Evolutionary conservation across 1,140 invertebrate species (phyloP), one percentile per base, ranked within the genome.

Genomic region (Apolygus lucorum): DNA sequence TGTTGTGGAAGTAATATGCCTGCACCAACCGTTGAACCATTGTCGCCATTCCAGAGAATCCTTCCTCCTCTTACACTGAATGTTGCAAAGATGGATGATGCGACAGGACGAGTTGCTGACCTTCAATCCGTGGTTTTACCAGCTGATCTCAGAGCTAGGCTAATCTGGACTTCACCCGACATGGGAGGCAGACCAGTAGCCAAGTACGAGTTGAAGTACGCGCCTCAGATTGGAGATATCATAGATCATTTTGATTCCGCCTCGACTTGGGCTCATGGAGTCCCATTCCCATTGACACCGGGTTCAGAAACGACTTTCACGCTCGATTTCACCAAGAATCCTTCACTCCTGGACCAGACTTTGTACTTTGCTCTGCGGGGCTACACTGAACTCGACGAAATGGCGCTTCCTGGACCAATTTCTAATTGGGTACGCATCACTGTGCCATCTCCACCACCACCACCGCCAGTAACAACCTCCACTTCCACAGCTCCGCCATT

Each of bases 361-460:
- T 72, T 82, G 28, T 85, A 80, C 72, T 81, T 86, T 71, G 81
- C 82, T 21, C 75, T 87, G 1, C 76, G 83, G 28, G 82, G 83
- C 0, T 80, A 82, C 63, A 73, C 75, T 1, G 77, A 78, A 49
- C 34, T 76, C 1, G 74, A 72, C 0, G 67, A 73, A 2, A 75
- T 79, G 67, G 69, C 76, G 13, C 77, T 79, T 49, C 75, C 76
- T 8, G 81, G 82, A 0, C 80, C 81, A 1, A 74, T 83, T 25
- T 87, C 85, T 0, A 87, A 87, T 75, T 81, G 82, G 74, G 82
- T 83, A 2, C 74, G 80, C 21, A 77, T 84, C 25, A 77, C 80
- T 28, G 79, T 84, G 1, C 81, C 82, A 0, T 80, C 79, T 17
- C 81, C 77, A 4, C 77, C 78, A 42, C 79, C 78, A n/a, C 78